Evolutionary conservation across 2,113 vertebrate genomes (phyloP), one percentile per base, ranked within the genome.

Genomic region (Rhipidura dahli): DNA sequence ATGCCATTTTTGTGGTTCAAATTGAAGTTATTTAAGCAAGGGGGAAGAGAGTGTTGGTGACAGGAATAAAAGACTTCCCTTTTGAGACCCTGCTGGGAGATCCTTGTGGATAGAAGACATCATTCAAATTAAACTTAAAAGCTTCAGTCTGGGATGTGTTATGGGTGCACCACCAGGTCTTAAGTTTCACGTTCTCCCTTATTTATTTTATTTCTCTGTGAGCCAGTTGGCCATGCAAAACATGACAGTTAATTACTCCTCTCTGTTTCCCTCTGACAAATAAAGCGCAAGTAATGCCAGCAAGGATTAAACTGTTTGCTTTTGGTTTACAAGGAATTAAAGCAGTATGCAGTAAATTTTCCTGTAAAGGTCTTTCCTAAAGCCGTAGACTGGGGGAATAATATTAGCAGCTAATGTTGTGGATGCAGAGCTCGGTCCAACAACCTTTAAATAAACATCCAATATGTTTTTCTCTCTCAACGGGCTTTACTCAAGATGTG

Each of bases 321-420:
- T 96, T 95, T 77, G 93, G 92, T 96, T 97, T 97, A 97, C 95
- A 96, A 93, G 94, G 97, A 96, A 96, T 97, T 97, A 96, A 80
- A 95, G 81, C 30, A 10, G 42, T 88, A 59, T 77, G 90, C 65
- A 91, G 90, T 85, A 97, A 96, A 94, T 96, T 96, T 96, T 65
- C 82, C 75, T 21, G 3, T 87, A 96, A 96, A 94, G 88, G 88
- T 93, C 84, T 93, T 93, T 88, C 72, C 72, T 87, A 85, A 97
- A 78, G 54, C 72, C 7, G 1, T 70, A 91, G 88, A 84, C 80
- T 71, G 47, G 69, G 90, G 80, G 93, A 95, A 93, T 89, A 78
- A 94, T 93, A 96, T 94, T 96, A 96, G 54, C 59, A 93, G 71
- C 75, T 94, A 92, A 94, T 54, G 22, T 35, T 70, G 83, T 94